A percentile compares a stretch with the other conserved stretches of the same genome.
These are phyloP conservation scores for Telmatherina bonti DNA, from an alignment of 2,797 vertebrate genomes.

Conservation along the genomic window DNA sequence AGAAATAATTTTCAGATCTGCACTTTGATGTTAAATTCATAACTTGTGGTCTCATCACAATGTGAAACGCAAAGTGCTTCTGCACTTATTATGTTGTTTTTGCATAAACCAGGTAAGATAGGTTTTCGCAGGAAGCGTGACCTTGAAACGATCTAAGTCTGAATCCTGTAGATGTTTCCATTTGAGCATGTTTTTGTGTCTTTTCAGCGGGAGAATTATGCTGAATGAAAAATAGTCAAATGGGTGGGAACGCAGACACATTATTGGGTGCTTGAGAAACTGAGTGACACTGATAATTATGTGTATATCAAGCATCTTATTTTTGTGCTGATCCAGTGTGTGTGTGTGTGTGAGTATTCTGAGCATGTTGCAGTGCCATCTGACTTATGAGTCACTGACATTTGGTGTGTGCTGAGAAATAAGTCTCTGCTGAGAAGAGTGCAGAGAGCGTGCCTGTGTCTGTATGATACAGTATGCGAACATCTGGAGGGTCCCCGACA, in stretches of 20 bases:
- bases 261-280: background rate
- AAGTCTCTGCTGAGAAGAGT: constrained; percentile 47
- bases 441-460: constrained; percentile 23
- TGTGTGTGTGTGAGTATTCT: background rate
- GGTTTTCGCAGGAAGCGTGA: constrained; percentile 9
- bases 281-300: background rate
- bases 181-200: constrained; percentile 1
- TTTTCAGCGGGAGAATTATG: constrained; percentile 2
- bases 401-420: constrained; percentile 59
- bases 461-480: constrained; percentile 43
- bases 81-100: background rate
- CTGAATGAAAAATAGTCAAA: constrained; percentile 6
- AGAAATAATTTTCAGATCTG: too few species aligned
- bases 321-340: background rate
- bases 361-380: constrained; percentile 50
- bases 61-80: background rate
- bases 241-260: background rate
- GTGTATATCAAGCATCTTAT: background rate
- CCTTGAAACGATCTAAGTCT: constrained; percentile 17
- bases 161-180: constrained; percentile 13
- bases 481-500: constrained; percentile 53
- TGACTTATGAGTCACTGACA: constrained; percentile 60
- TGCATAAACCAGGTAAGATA: constrained; percentile 1
- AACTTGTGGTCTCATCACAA: background rate
- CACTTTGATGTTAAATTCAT: background rate